Percentiles rank a stretch among this genome's conserved stretches.
phyloP scores from a whole-genome alignment of 2,113 vertebrate genomes.

The Cheirogaleus medius region DNA sequence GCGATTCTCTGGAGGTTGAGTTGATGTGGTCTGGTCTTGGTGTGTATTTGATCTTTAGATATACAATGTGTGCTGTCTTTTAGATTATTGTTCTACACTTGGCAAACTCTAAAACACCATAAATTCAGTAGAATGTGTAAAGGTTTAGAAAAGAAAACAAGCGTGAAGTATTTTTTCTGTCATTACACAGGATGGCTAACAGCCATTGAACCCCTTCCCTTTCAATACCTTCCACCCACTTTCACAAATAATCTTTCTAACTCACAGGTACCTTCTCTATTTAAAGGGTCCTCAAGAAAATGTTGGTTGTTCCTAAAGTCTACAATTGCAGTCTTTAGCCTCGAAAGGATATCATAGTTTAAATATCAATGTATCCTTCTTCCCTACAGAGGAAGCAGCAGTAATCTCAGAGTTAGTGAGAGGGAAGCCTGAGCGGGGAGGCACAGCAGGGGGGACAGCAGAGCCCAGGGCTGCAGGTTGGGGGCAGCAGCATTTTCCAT shows the following conservation, averaged over 20 bases:
- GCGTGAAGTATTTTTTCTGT: background rate
- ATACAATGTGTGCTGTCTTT: background rate
- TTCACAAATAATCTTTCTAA: background rate
- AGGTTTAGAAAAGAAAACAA: background rate
- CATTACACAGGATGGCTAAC: background rate
- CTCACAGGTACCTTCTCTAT: background rate
- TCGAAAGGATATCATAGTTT: background rate
- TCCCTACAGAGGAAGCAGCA: background rate
- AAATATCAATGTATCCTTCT: slow-evolving; percentile 26
- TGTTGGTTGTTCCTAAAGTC: background rate
- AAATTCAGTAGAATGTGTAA: background rate
- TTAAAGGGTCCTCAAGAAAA: slow-evolving; percentile 2
- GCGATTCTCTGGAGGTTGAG: background rate
- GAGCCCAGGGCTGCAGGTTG: background rate
- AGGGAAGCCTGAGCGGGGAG: background rate
- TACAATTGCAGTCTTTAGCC: background rate
- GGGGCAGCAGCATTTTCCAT: background rate
- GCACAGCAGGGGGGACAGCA: background rate
- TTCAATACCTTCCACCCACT: background rate
- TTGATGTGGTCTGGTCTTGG: background rate
- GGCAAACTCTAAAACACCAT: background rate
- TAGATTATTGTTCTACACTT: background rate
- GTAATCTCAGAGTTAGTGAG: background rate
- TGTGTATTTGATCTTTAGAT: background rate
- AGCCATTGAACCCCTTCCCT: background rate